Conservation (phyloP, 2,888 invertebrate genomes). For the Sipunculus nudus region DNA sequence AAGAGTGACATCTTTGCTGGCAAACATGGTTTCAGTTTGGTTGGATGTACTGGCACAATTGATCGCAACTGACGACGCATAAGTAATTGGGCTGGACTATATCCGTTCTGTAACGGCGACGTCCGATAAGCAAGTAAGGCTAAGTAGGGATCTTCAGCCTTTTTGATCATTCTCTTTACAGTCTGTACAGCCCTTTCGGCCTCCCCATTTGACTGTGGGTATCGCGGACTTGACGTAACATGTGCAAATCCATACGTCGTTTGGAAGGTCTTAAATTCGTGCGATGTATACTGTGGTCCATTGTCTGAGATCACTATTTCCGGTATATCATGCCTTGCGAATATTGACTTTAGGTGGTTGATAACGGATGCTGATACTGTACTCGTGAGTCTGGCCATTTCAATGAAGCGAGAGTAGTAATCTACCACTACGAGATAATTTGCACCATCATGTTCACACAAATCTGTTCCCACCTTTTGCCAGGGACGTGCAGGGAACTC, state of each 20-base stretch:
- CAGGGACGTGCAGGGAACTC: too few species aligned
- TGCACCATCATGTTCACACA: too few species aligned
- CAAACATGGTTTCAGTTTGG: conserved; percentile 14
- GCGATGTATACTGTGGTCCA: too few species aligned
- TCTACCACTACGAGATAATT: too few species aligned
- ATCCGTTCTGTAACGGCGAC: conserved; percentile 43
- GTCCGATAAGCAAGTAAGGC: conserved; percentile 44
- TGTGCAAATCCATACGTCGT: too few species aligned
- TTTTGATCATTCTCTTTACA: conserved; percentile 40
- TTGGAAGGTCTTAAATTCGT: too few species aligned
- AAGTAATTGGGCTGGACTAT: conserved; percentile 48
- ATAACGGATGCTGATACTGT: not conserved
- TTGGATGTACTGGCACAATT: conserved; percentile 31
- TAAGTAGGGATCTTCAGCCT: conserved; percentile 41
- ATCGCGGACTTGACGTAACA: too few species aligned
- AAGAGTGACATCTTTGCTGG: not conserved
- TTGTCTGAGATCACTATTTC: not conserved
- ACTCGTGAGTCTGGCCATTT: conserved; percentile 8
- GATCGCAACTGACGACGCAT: conserved; percentile 45
- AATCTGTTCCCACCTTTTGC: too few species aligned
- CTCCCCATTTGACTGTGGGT: too few species aligned
- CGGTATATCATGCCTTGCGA: not conserved
- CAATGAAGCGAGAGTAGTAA: too few species aligned
- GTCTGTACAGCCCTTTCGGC: too few species aligned
- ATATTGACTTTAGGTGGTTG: not conserved